Conservation (phyloP, 2,888 invertebrate genomes). For the Onchidella celtica region DNA sequence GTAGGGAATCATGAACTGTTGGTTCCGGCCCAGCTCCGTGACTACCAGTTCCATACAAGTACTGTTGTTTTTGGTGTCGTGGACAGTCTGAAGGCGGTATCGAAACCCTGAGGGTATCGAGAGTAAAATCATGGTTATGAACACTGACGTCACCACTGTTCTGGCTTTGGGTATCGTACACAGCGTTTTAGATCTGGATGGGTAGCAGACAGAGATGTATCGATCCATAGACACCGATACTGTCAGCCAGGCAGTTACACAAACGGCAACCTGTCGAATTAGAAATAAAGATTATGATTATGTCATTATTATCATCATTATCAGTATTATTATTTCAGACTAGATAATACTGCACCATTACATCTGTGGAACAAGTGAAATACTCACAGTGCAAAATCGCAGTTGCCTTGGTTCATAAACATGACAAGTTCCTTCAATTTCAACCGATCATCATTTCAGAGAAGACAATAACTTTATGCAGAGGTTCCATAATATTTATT, state of each 20-base stretch:
- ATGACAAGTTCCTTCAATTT: too few species aligned
- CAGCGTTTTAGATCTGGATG: slow-evolving; percentile 65
- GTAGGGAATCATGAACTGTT: slow-evolving; percentile 73
- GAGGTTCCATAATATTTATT: too few species aligned
- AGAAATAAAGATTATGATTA: too few species aligned
- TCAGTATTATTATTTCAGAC: too few species aligned
- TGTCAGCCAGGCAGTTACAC: slow-evolving; percentile 76
- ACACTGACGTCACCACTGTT: slow-evolving; percentile 70
- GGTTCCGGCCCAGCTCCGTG: slow-evolving; percentile 69
- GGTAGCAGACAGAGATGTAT: slow-evolving; percentile 75
- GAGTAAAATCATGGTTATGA: slow-evolving; percentile 71
- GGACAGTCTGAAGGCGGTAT: slow-evolving; percentile 67
- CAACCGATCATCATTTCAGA: too few species aligned
- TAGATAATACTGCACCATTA: too few species aligned
- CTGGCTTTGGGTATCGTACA: slow-evolving; percentile 70
- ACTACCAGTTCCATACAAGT: slow-evolving; percentile 63
- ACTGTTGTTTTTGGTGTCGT: slow-evolving; percentile 59
- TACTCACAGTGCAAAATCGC: too few species aligned
- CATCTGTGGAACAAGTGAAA: too few species aligned
- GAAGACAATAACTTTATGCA: too few species aligned
- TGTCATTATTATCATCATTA: too few species aligned
- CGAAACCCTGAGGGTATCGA: slow-evolving; percentile 75
- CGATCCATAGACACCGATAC: slow-evolving; percentile 77
- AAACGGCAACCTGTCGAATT: slow-evolving; percentile 53
- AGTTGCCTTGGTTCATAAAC: too few species aligned